phyloP scores from a whole-genome alignment of 1,140 invertebrate species.

The Dendrolimus kikuchii region DNA sequence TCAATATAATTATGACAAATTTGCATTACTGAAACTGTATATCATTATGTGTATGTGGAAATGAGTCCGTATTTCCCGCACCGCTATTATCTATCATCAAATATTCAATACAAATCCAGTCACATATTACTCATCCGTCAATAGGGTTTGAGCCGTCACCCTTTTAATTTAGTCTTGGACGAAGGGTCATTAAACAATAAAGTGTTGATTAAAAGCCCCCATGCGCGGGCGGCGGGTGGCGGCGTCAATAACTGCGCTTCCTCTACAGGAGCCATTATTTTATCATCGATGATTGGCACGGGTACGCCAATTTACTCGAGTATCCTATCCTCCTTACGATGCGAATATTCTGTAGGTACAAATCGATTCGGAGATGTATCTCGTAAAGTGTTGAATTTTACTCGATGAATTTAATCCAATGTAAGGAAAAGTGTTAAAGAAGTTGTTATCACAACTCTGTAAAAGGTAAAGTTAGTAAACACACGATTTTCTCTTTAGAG shows the following conservation, averaged over 20 bases:
- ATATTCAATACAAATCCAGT: slow-evolving; percentile 53
- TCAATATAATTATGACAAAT: too few species aligned
- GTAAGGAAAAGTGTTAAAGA: too few species aligned
- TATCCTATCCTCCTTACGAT: too few species aligned
- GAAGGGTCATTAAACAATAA: slow-evolving; percentile 71
- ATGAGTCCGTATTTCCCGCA: background rate
- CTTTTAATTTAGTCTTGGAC: slow-evolving; percentile 68
- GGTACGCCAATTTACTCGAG: slow-evolving; percentile 10
- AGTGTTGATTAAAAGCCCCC: slow-evolving; percentile 72
- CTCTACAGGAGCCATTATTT: slow-evolving; percentile 61
- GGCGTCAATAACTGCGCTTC: slow-evolving; percentile 65
- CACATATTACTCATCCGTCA: slow-evolving; percentile 63
- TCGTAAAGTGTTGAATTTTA: too few species aligned
- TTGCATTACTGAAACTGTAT: too few species aligned
- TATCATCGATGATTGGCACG: slow-evolving; percentile 66
- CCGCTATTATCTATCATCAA: slow-evolving; percentile 49
- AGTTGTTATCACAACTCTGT: too few species aligned
- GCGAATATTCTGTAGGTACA: too few species aligned
- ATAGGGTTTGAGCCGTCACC: slow-evolving; percentile 67
- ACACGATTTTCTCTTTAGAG: too few species aligned
- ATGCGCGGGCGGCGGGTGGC: slow-evolving; percentile 47
- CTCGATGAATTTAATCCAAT: too few species aligned
- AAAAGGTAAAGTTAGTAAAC: too few species aligned
- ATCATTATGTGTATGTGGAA: background rate
- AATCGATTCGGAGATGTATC: too few species aligned